Base-by-base conservation (phyloP, 1,140 invertebrate species). In the Teleogryllus occipitalis region DNA sequence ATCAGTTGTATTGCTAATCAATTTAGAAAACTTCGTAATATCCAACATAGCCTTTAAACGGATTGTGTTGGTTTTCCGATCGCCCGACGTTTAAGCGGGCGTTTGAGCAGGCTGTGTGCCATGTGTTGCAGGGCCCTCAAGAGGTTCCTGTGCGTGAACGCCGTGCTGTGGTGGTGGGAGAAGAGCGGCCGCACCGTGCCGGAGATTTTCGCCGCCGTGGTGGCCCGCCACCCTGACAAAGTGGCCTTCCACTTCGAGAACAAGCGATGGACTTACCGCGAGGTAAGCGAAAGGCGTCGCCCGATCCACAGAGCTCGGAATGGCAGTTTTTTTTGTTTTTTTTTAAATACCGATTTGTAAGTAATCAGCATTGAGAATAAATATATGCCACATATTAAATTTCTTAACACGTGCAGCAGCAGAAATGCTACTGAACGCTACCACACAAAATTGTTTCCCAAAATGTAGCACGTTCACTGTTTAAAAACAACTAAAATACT, bases 121-220 rank as follows among this genome's bases (percentile, higher is more conserved):
- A 2, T 39, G 27, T 46, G 21, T 75, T 75, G 73, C 78, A 79
- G 78, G 78, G 78, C 78, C 7, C 12, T 79, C 18, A 39, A 8
- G 21, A n/a, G 78, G 27, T 79, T 79, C 72, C 6, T 22, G n/a
- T 12, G 73, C 15, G 14, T 79, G 22, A 79, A 47, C 21, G 47
- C 73, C 12, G 47, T 74, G 14, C 73, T 79, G 8, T 79, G 78
- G 78, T 79, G 78, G 78, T 79, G 47, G 27, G 78, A 79, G 46
- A 79, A 47, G 12, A 39, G 48, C 10, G 47, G 47, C 27, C 47
- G 46, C 22, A 79, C 78, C 10, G 72, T 79, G 5, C 78, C 78
- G 0, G 5, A 54, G 15, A 74, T 79, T 5, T 79, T 79, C 74
- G 21, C 46, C 22, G 12, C 74, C 0, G 8, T 75, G 14, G 73